Base-by-base conservation (phyloP, 2,888 invertebrate genomes). In the Acrobasis suavella region DNA sequence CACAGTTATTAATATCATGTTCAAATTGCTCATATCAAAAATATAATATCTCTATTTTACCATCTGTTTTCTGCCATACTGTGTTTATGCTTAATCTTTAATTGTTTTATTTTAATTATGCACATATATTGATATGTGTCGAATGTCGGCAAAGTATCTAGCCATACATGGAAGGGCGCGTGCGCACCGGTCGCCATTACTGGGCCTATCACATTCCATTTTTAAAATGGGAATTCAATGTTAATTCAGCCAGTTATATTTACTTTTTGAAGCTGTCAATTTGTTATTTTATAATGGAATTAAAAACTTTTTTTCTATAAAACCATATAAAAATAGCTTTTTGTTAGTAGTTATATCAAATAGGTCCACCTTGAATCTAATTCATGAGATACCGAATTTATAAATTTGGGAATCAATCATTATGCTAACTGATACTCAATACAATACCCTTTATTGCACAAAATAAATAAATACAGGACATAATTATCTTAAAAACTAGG, bases 171-270 rank as follows among this genome's bases (percentile, higher is more conserved):
- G 73, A 22, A n/a, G 22, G 6, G 73, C 83, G 80, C 80, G 80
- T 78, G 80, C 76, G 72, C 83, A 77, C 75, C 81, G 73, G 80
- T 64, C 80, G 76, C 74, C 80, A 77, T 78, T 78, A 81, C 72
- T 65, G 71, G 63, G 76, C 74, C 74, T 77, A 79, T 79, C 81
- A 78, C 82, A 82, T 82, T 81, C 81, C 78, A 76, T 81, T 81
- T 81, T 78, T 77, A 76, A 82, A 84, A 82, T 83, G 78, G 81
- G 78, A 81, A 83, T 83, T 82, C 78, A 81, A 86, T 84, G 82
- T 83, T 79, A 81, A 85, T 84, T 82, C 82, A 82, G 75, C 73
- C 69, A 65, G 62, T 64, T 67, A 62, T 68, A 67, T 64, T 66
- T 62, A 67, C 69, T 71, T 69, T 71, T 80, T 77, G 75, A 74